Percentiles rank a stretch among this genome's conserved stretches.
Conservation (phyloP, 2,888 invertebrate genomes). For the Pilophorus perplexus region DNA sequence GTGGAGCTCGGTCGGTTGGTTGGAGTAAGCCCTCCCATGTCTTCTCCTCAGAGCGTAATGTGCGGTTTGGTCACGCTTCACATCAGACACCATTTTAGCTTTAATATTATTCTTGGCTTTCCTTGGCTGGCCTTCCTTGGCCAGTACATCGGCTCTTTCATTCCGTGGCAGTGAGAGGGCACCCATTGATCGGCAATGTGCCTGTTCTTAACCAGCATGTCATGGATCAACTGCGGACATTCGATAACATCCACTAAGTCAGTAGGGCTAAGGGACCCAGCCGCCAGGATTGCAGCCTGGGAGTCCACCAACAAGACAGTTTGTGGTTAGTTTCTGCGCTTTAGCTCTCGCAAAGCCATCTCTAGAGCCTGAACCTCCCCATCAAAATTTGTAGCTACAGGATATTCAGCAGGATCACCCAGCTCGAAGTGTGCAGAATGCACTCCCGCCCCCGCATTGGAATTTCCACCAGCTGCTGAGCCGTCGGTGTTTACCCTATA, state of each 20-base stretch:
- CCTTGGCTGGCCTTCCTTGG: neutral
- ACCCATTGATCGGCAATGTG: neutral
- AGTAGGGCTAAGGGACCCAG: neutral
- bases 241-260: neutral
- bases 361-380: neutral
- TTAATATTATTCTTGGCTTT: neutral
- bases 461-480: too few relatives aligned
- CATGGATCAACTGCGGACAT: neutral
- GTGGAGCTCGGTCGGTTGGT: neutral
- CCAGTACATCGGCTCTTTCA: neutral
- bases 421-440: neutral
- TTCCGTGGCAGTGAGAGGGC: neutral
- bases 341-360: neutral
- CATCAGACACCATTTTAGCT: neutral
- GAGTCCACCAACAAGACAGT: neutral
- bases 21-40: neutral
- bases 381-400: neutral
- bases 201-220: neutral
- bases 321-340: neutral
- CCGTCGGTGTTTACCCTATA: too few relatives aligned
- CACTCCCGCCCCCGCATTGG: too few relatives aligned
- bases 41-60: neutral
- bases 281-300: too few relatives aligned
- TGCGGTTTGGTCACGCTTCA: neutral
- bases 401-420: neutral